These are phyloP conservation scores for Labeo rohita DNA, from an alignment of 2,113 vertebrate genomes.

Conservation along the genomic window DNA sequence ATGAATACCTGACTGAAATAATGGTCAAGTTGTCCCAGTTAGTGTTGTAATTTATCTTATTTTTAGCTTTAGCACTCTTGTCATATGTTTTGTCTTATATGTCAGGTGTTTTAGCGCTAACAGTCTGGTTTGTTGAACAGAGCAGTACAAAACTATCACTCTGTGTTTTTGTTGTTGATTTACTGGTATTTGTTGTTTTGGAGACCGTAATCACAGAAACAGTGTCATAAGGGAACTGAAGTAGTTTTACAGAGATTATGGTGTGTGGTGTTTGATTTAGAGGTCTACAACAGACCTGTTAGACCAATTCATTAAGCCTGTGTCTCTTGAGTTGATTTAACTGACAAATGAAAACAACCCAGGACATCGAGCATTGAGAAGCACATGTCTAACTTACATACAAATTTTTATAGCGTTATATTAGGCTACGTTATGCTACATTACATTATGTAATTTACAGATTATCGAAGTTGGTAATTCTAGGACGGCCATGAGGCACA, in stretches of 20 bases:
- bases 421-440: neutral
- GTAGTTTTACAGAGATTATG: constrained; percentile 29
- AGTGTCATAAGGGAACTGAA: constrained; percentile 32
- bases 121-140: neutral
- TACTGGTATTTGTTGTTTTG: constrained; percentile 36
- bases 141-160: neutral
- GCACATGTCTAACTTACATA: neutral
- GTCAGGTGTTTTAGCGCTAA: neutral
- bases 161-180: constrained; percentile 38
- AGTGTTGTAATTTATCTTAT: neutral
- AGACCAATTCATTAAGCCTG: constrained; percentile 39
- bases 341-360: constrained; percentile 34
- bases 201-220: constrained; percentile 47
- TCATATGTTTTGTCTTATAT: neutral
- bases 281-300: constrained; percentile 22
- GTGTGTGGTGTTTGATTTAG: constrained; percentile 45
- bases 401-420: neutral
- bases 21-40: neutral
- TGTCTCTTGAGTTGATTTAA: constrained; percentile 25
- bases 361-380: neutral
- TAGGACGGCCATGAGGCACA: neutral
- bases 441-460: neutral
- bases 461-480: neutral
- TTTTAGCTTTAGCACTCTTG: neutral
- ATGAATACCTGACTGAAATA: neutral